These are phyloP conservation scores for Dascyllus trimaculatus DNA, from an alignment of 2,113 vertebrate genomes.

Conservation along the genomic window DNA sequence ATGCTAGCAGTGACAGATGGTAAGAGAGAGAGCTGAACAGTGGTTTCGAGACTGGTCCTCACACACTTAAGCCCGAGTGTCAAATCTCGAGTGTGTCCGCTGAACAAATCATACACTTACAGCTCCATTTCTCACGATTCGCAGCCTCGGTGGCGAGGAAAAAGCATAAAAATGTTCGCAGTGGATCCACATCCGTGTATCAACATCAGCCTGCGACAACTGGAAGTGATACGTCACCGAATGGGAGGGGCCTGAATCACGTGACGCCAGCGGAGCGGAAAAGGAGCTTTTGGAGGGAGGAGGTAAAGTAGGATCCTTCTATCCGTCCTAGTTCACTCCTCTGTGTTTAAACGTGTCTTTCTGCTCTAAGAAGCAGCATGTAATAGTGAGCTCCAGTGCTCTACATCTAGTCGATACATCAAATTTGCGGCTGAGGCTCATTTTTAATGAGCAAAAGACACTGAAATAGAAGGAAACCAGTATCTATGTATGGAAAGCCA, in stretches of 20 bases:
- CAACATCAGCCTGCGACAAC: slow-evolving; percentile 63
- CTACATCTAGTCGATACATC: no score
- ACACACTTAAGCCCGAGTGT: background rate
- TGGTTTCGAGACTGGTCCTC: background rate
- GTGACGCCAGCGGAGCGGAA: background rate
- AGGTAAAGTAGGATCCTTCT: no score
- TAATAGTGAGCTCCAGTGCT: no score
- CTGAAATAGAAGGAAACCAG: no score
- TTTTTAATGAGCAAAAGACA: no score
- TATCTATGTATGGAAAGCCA: no score
- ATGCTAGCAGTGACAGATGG: slow-evolving; percentile 59
- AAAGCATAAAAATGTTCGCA: slow-evolving; percentile 3
- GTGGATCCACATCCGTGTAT: slow-evolving; percentile 74
- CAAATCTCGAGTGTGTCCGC: background rate
- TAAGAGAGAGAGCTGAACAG: background rate
- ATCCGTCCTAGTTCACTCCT: no score
- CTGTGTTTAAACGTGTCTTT: no score
- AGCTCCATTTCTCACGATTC: slow-evolving; percentile 71
- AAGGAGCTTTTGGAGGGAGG: background rate
- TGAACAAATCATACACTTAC: slow-evolving; percentile 57
- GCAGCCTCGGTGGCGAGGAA: slow-evolving; percentile 14
- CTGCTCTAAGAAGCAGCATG: no score
- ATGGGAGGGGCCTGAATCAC: slow-evolving; percentile 12
- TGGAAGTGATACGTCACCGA: slow-evolving; percentile 54
- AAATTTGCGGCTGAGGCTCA: no score